phyloP scores from a whole-genome alignment of 2,888 invertebrate species.

The Trissonchulus latispiculum region DNA sequence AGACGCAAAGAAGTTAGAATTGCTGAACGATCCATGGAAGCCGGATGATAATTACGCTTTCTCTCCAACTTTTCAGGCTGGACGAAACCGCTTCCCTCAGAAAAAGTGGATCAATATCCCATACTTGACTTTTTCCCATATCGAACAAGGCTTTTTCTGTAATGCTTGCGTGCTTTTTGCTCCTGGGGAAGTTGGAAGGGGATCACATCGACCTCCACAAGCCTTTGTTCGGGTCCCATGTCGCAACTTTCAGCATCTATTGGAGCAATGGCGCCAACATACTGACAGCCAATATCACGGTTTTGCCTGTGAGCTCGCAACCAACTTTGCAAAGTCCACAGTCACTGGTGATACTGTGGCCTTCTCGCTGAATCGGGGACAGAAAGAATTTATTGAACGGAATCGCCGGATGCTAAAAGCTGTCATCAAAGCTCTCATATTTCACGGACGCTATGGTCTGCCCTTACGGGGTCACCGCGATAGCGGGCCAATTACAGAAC shows the following conservation, averaged over 20 bases:
- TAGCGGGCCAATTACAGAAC: background rate
- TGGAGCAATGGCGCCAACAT: no score
- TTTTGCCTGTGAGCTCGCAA: no score
- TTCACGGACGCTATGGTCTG: slow-evolving; percentile 10
- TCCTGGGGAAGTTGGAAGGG: background rate
- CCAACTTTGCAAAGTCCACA: no score
- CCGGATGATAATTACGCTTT: background rate
- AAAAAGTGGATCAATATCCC: background rate
- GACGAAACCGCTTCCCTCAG: background rate
- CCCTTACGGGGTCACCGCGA: slow-evolving; percentile 2
- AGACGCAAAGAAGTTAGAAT: no score
- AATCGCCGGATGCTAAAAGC: background rate
- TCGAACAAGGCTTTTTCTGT: slow-evolving; percentile 13
- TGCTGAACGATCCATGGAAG: background rate
- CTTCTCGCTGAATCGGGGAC: no score
- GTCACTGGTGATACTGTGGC: no score
- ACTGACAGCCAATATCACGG: no score
- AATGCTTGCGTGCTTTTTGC: slow-evolving; percentile 7
- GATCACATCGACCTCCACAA: background rate
- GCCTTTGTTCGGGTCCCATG: no score
- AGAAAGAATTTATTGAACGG: no score
- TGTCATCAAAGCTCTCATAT: slow-evolving; percentile 6
- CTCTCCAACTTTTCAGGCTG: background rate
- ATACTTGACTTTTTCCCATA: slow-evolving; percentile 6
- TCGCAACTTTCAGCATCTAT: no score